Base-by-base conservation (phyloP, 2,797 vertebrate species). In the Sphenopsis melanotis region DNA sequence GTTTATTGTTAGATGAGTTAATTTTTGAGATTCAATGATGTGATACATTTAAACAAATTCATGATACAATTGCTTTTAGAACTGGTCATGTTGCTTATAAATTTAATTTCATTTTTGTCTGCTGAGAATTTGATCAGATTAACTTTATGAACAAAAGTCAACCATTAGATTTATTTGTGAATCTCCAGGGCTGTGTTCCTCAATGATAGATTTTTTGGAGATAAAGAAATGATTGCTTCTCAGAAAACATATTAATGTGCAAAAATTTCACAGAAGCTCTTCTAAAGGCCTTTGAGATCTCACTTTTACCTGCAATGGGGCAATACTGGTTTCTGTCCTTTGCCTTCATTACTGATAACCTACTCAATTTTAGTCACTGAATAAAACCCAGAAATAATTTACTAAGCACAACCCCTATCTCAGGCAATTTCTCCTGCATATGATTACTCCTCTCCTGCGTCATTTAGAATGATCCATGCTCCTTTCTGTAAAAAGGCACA, bases 111-210 rank as follows among this genome's bases (percentile, higher is more conserved):
- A 11, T 57, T 85, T 86, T 77, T 60, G 49, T 70, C 49, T 49
- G 68, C 80, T 47, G 57, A 70, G 78, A 87, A 77, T 93, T 82
- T 61, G 57, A 85, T 93, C 56, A 84, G 71, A 87, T 89, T 84
- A 84, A 87, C 37, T 89, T 90, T 52, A 91, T 36, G 63, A 87
- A 80, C 44, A 83, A 29, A 93, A 91, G 72, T 68, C 60, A 95
- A 37, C 37, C 17, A 69, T 50, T n/a, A 77, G 24, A 85, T 89
- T 74, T 83, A 75, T 56, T 49, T 75, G 39, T 79, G 42, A 75
- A 32, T 83, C 68, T 89, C 75, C 44, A 88, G 86, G 56, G 56
- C 41, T 66, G 22, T 85, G 47, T 16, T 80, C n/a, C 81, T 87
- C 46, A 72, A 6, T 11, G 85, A 70, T 42, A 83, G 11, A 77